Percentiles rank a stretch among this genome's conserved stretches.
Conservation (phyloP, 2,888 invertebrate genomes). For the Plebejus argus region DNA sequence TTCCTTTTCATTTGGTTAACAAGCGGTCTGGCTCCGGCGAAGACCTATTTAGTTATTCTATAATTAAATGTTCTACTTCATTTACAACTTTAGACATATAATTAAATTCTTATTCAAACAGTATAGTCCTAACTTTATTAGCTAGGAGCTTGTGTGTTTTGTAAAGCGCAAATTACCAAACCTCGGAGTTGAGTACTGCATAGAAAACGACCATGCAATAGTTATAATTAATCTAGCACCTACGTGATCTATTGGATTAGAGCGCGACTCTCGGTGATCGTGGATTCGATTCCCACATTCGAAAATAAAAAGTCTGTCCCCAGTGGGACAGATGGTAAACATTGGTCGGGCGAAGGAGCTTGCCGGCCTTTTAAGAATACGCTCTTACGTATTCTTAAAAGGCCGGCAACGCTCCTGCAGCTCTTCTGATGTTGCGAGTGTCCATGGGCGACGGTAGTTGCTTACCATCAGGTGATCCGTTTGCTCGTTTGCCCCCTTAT, state of each 20-base stretch:
- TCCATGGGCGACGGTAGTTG: too few relatives aligned
- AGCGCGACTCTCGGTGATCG: neutral
- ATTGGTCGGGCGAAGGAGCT: too few relatives aligned
- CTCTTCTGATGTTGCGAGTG: too few relatives aligned
- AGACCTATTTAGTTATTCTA: slow-evolving; percentile 29
- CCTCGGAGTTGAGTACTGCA: neutral
- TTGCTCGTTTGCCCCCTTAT: too few relatives aligned
- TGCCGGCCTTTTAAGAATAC: too few relatives aligned
- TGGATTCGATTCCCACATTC: neutral
- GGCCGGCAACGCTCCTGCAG: too few relatives aligned
- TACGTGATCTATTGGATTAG: neutral
- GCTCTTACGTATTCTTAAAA: too few relatives aligned
- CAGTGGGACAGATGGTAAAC: too few relatives aligned
- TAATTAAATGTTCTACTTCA: slow-evolving; percentile 29
- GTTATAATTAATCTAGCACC: neutral
- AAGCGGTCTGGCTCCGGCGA: slow-evolving; percentile 24
- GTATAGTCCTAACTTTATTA: neutral
- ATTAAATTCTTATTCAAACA: slow-evolving; percentile 19
- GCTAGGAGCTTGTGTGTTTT: neutral
- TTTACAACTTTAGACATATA: slow-evolving; percentile 12
- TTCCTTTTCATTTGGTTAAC: slow-evolving; percentile 35
- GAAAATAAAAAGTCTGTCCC: neutral
- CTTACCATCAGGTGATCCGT: too few relatives aligned
- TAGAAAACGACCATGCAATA: neutral
- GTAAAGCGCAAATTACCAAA: neutral